Percentiles rank a stretch among this genome's conserved stretches.
phyloP scores from a whole-genome alignment of 2,113 vertebrate genomes.

The Centrocercus urophasianus region DNA sequence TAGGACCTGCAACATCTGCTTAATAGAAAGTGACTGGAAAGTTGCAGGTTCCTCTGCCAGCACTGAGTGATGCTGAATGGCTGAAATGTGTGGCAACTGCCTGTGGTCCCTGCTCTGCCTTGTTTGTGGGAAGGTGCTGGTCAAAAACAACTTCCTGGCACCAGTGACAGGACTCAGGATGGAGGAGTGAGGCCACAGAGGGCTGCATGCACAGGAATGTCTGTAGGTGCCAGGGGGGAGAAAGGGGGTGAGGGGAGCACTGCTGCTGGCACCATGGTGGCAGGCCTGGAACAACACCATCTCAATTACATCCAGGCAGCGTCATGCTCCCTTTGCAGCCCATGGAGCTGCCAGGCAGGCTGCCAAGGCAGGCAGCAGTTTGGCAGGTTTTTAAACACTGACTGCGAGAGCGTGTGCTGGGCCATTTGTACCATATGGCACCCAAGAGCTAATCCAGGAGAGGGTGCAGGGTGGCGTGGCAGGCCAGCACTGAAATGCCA shows the following conservation, averaged over 20 bases:
- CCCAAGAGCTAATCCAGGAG: constrained; percentile 75
- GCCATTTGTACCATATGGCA: constrained; percentile 81
- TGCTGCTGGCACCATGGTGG: neutral
- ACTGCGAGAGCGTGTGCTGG: constrained; percentile 40
- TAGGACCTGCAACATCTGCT: neutral
- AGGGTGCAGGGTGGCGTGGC: constrained; percentile 64
- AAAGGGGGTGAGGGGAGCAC: neutral
- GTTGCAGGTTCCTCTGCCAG: neutral
- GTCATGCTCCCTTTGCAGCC: constrained; percentile 12
- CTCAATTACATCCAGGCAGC: constrained; percentile 67
- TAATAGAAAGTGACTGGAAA: neutral
- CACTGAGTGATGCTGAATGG: neutral
- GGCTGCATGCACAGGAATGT: neutral
- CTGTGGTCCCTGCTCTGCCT: neutral
- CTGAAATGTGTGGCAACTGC: neutral
- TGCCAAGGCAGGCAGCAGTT: constrained; percentile 73
- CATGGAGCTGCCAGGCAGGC: constrained; percentile 59
- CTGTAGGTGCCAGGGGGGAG: fast-evolving
- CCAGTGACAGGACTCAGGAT: neutral
- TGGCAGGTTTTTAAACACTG: constrained; percentile 72
- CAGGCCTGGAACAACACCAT: constrained; percentile 50
- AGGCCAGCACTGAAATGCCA: constrained; percentile 78
- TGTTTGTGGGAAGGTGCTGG: fast-evolving
- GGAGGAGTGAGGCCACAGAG: fast-evolving
- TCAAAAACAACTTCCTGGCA: neutral